phyloP scores from a whole-genome alignment of 2,888 invertebrate genomes.

The Erebia ligea region DNA sequence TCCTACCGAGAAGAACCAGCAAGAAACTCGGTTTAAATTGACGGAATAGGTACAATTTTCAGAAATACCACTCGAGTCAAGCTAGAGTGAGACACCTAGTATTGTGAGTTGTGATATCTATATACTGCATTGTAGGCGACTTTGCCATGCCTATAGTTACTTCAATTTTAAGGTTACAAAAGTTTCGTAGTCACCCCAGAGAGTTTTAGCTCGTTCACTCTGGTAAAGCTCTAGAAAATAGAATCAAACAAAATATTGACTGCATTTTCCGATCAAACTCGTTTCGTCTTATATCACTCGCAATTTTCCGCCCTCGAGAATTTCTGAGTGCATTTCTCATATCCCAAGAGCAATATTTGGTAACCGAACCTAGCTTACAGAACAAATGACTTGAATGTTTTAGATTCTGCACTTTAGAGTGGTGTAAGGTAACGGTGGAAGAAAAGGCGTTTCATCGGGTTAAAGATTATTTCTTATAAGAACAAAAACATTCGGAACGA shows the following conservation, averaged over 20 bases:
- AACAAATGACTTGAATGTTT: conserved; percentile 36
- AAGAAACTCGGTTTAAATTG: no score
- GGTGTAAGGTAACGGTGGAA: conserved; percentile 3
- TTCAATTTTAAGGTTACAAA: no score
- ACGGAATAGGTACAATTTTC: no score
- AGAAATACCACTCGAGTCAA: no score
- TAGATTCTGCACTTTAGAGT: conserved; percentile 21
- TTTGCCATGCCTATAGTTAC: no score
- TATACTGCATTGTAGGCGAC: no score
- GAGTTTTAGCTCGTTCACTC: not conserved
- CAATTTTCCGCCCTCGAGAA: conserved; percentile 18
- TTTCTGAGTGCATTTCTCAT: conserved; percentile 25
- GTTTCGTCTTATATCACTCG: not conserved
- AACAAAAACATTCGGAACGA: no score
- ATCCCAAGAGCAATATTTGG: conserved; percentile 34
- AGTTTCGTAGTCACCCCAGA: not conserved
- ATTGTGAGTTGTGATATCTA: no score
- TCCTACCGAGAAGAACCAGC: no score
- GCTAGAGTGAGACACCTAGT: no score
- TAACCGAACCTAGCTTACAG: conserved; percentile 23
- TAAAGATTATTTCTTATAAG: no score
- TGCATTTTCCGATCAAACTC: conserved; percentile 14
- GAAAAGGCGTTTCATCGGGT: not conserved
- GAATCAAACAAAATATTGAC: conserved; percentile 6
- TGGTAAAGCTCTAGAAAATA: not conserved